Conservation (phyloP, 1,140 invertebrate genomes). For the Anthonomus grandis region DNA sequence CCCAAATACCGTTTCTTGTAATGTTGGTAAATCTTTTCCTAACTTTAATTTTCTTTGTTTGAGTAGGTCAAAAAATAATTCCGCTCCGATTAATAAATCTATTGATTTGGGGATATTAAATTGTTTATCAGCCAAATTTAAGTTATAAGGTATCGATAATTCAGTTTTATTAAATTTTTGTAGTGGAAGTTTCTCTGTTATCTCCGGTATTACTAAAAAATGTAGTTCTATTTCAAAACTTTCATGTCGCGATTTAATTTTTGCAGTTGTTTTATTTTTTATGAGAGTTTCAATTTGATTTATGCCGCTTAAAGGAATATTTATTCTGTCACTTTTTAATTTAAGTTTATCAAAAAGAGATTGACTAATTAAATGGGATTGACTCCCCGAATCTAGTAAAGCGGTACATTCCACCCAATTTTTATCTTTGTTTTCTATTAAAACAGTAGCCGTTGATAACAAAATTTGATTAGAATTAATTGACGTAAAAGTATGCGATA, state of each 20-base stretch:
- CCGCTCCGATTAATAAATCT: conserved; percentile 39
- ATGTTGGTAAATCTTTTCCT: conserved; percentile 24
- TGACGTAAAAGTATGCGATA: too few relatives aligned
- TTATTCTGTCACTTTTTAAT: conserved; percentile 5
- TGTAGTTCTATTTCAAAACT: conserved; percentile 8
- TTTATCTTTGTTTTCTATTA: conserved; percentile 1
- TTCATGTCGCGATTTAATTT: conserved; percentile 11
- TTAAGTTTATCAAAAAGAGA: conserved; percentile 15
- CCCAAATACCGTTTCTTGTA: conserved; percentile 40
- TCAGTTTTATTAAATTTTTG: conserved; percentile 2
- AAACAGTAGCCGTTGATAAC: conserved; percentile 15
- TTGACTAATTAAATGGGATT: conserved; percentile 19
- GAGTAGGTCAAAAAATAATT: conserved; percentile 39
- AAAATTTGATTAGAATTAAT: conserved; percentile 14
- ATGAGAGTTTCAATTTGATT: conserved; percentile 13
- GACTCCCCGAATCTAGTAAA: conserved; percentile 22
- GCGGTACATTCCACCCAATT: conserved; percentile 8
- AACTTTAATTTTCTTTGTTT: conserved; percentile 31
- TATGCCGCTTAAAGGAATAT: conserved; percentile 12
- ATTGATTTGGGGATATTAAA: conserved; percentile 32
- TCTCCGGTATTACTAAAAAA: conserved; percentile 19
- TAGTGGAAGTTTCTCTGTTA: conserved; percentile 16
- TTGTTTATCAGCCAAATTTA: conserved; percentile 35
- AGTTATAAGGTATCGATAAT: conserved; percentile 6
- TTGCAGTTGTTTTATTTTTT: conserved; percentile 1